phyloP scores from a whole-genome alignment of 2,113 vertebrate genomes.

The Fulica atra region DNA sequence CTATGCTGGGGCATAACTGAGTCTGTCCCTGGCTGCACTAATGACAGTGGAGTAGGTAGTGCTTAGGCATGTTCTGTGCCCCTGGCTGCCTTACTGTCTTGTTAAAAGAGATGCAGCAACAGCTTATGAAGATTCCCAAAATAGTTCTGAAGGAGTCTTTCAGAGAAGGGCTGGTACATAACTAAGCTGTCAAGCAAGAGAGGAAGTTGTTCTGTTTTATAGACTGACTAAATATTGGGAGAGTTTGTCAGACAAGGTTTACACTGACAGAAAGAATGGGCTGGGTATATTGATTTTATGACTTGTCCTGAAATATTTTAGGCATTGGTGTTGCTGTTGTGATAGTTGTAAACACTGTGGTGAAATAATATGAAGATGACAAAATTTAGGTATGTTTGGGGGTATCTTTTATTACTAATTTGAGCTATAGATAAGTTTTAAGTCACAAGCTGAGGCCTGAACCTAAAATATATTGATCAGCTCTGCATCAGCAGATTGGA shows the following conservation, averaged over 20 bases:
- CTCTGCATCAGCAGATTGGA: background rate
- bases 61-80: background rate
- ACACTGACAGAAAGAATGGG: background rate
- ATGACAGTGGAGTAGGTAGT: rapidly evolving
- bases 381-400: background rate
- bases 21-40: background rate
- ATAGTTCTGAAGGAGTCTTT: background rate
- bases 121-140: background rate
- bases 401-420: background rate
- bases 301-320: background rate
- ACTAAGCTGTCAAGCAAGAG: background rate
- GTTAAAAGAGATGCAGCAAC: background rate
- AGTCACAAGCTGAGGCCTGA: background rate
- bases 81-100: background rate
- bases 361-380: background rate
- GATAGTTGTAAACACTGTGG: background rate
- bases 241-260: background rate
- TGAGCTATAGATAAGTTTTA: background rate
- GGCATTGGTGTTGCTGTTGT: background rate
- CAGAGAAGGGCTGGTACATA: background rate
- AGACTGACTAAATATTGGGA: background rate
- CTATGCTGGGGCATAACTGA: no score
- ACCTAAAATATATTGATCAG: background rate
- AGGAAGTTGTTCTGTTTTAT: background rate
- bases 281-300: background rate